Evolutionary conservation across 2,888 invertebrate species (phyloP).

Genomic region (Limnephilus lunatus): DNA sequence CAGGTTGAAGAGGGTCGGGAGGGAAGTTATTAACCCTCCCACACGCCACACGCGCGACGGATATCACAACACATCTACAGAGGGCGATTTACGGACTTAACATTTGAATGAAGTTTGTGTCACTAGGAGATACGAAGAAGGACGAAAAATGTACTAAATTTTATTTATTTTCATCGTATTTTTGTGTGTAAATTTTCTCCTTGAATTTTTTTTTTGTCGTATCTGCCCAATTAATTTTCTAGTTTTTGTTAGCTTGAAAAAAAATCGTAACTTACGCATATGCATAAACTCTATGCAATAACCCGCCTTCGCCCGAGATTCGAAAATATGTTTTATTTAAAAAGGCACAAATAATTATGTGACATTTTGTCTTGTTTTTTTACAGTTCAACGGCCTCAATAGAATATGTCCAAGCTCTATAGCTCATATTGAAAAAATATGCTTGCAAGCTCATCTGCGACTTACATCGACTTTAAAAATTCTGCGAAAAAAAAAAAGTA

Average conservation of each 20-base stretch:
- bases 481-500: too few relatives aligned
- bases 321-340: too few relatives aligned
- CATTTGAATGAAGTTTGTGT: conserved; percentile 5
- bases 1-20: conserved; percentile 43
- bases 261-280: too few relatives aligned
- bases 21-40: conserved; percentile 26
- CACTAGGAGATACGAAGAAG: background rate
- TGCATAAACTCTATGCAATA: too few relatives aligned
- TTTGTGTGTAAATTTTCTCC: background rate
- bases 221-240: background rate
- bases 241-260: background rate
- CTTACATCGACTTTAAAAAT: too few relatives aligned
- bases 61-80: conserved; percentile 18
- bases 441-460: too few relatives aligned
- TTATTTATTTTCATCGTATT: background rate
- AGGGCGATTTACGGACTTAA: background rate
- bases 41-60: conserved; percentile 18
- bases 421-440: too few relatives aligned
- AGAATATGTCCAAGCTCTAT: too few relatives aligned
- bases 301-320: too few relatives aligned
- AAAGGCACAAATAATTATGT: too few relatives aligned
- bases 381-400: too few relatives aligned
- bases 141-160: background rate
- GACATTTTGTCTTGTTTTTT: too few relatives aligned
- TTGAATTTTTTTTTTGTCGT: background rate